Percentiles rank a stretch among this genome's conserved stretches.
Conservation (phyloP, 2,888 invertebrate species). For the Catocala fraxini region DNA sequence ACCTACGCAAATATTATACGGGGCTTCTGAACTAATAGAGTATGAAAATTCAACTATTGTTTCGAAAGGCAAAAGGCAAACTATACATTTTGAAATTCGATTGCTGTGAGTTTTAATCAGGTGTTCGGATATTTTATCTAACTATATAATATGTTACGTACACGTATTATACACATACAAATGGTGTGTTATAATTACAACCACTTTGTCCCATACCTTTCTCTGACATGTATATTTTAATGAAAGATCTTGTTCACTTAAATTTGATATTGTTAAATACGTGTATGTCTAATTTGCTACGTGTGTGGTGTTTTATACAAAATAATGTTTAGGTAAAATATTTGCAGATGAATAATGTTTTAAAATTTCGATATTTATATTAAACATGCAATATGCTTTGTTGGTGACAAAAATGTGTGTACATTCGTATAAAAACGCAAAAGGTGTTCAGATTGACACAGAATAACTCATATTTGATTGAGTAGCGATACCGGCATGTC, state of each 20-base stretch:
- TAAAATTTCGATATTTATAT: no score
- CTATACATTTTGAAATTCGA: constrained; percentile 6
- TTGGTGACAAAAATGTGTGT: no score
- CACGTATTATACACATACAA: not conserved
- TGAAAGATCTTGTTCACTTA: no score
- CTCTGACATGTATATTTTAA: no score
- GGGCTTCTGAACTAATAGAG: constrained; percentile 41
- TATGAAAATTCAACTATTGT: constrained; percentile 46
- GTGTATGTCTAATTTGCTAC: no score
- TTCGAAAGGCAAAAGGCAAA: constrained; percentile 30
- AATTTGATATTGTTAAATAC: no score
- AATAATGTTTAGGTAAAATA: no score
- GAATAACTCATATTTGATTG: constrained; percentile 20
- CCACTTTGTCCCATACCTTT: no score
- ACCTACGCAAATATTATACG: constrained; percentile 51
- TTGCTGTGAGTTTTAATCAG: constrained; percentile 12
- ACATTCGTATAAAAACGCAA: not conserved
- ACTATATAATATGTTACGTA: no score
- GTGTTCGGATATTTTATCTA: constrained; percentile 1
- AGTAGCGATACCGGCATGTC: constrained; percentile 25
- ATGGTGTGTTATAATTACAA: not conserved
- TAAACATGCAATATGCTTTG: no score
- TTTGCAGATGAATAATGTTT: no score
- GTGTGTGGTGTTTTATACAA: no score
- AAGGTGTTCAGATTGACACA: constrained; percentile 1